Percentiles rank a stretch among this genome's conserved stretches.
phyloP scores from a whole-genome alignment of 2,888 invertebrate species.

The Apamea sordens region DNA sequence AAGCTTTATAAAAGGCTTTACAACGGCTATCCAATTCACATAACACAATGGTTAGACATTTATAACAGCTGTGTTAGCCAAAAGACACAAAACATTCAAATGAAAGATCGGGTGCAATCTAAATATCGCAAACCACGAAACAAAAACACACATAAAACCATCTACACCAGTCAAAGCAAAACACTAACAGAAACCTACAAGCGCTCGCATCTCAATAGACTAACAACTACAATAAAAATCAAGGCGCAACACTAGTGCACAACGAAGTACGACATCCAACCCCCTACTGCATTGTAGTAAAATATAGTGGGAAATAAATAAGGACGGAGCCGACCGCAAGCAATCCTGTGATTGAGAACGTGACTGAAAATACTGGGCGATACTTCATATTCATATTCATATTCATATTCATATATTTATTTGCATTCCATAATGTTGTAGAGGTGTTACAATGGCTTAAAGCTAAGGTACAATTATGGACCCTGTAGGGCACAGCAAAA shows the following conservation, averaged over 20 bases:
- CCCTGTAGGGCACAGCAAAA: too few species aligned
- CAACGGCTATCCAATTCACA: too few species aligned
- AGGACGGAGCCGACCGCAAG: slow-evolving; percentile 64
- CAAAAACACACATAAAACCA: neutral
- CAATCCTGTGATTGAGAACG: slow-evolving; percentile 80
- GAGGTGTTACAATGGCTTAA: too few species aligned
- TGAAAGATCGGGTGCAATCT: neutral
- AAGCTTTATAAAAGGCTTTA: too few species aligned
- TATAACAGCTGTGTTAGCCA: neutral
- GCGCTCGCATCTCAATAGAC: slow-evolving; percentile 32
- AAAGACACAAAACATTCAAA: neutral
- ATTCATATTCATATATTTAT: too few species aligned
- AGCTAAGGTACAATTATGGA: too few species aligned
- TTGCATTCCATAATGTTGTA: too few species aligned
- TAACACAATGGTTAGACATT: too few species aligned
- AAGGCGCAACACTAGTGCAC: slow-evolving; percentile 37
- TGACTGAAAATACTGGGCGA: slow-evolving; percentile 71
- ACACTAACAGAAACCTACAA: neutral
- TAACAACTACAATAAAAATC: slow-evolving; percentile 53
- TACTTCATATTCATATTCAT: too few species aligned
- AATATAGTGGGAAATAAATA: slow-evolving; percentile 70
- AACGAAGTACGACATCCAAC: slow-evolving; percentile 48
- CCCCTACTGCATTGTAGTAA: slow-evolving; percentile 63
- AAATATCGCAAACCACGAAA: neutral
- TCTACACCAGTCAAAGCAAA: neutral